Evolutionary conservation across 2,113 vertebrate species (phyloP).

Genomic region (Calonectris borealis): DNA sequence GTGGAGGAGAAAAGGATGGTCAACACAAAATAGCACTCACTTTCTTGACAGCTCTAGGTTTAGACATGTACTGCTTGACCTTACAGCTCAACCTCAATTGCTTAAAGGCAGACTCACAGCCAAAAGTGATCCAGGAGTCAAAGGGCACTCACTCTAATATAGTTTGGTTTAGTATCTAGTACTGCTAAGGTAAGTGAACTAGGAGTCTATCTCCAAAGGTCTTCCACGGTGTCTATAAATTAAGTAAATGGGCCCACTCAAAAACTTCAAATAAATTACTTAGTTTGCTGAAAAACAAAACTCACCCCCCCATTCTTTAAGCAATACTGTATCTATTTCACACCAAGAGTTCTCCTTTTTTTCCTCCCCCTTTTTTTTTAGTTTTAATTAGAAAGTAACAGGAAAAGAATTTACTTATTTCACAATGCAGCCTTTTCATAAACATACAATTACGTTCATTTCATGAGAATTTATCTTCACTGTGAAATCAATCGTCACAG

Average conservation of each 20-base stretch:
- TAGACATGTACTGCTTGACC: neutral
- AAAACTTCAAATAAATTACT: conserved; percentile 14
- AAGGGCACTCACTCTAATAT: neutral
- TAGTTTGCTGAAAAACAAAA: neutral
- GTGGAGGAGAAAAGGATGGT: neutral
- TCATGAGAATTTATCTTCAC: conserved; percentile 73
- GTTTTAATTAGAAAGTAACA: conserved; percentile 55
- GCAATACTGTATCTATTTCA: conserved; percentile 5
- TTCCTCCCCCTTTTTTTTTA: neutral
- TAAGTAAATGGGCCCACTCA: neutral
- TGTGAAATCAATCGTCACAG: conserved; percentile 72
- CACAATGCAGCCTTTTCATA: conserved; percentile 56
- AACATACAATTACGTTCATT: conserved; percentile 51
- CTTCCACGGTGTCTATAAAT: neutral
- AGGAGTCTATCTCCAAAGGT: neutral
- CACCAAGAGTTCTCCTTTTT: neutral
- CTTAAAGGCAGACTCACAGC: neutral
- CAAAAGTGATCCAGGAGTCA: neutral
- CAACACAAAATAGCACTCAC: neutral
- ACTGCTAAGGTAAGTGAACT: neutral
- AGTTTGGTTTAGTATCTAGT: neutral
- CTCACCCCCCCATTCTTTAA: neutral
- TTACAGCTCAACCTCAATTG: neutral
- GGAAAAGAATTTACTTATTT: conserved; percentile 63
- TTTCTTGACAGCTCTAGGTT: neutral